Evolutionary conservation across 2,113 vertebrate genomes (phyloP), one percentile per base, ranked within the genome.

Genomic region (Melanostigma gelatinosum): DNA sequence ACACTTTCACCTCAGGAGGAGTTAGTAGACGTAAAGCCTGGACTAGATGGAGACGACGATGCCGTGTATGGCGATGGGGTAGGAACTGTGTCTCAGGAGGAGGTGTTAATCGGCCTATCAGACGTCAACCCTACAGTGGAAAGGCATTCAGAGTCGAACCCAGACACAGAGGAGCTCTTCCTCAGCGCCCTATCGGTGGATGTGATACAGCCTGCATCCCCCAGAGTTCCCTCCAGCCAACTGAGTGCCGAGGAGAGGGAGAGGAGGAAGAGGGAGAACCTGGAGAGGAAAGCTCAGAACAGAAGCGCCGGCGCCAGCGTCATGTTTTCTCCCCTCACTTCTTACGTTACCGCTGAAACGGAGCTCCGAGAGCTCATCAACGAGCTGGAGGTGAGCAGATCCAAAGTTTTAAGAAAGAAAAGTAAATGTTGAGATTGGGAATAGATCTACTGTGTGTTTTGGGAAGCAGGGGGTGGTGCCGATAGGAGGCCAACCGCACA

Each of bases 331-430:
- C 96, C 97, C 7, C 74, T 99, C 79, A 99, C 97, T 0, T 98
- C 96, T 18, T 95, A 95, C 65, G 94, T 99, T 78, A 99, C 97
- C 1, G 95, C 97, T 13, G 95, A 97, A 90, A 99, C 98, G 0
- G 96, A 99, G 75, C 96, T 99, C 6, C 55, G 54, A 77, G 96
- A 97, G 70, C 94, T 99, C 80, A 94, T 99, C 93, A 55, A 90
- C 65, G 97, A 97, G 85, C 92, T 99, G 69, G 93, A 99, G 97
- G 98, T 99, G 83, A 95, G 91, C 34, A 16, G 16, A 54, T 5
- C 18, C 5, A 44, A 76, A 34, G 12, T 22, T 34, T 34, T 5
- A 7, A 20, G 18, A 34, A 34, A 34, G 12, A 54, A 58, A 36
- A 60, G 27, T 27, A 57, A 55, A 66, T 13, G 40, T 68, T 79